Evolutionary conservation across 1,140 invertebrate species (phyloP), one percentile per base, ranked within the genome.

Genomic region (Drosophila varians): DNA sequence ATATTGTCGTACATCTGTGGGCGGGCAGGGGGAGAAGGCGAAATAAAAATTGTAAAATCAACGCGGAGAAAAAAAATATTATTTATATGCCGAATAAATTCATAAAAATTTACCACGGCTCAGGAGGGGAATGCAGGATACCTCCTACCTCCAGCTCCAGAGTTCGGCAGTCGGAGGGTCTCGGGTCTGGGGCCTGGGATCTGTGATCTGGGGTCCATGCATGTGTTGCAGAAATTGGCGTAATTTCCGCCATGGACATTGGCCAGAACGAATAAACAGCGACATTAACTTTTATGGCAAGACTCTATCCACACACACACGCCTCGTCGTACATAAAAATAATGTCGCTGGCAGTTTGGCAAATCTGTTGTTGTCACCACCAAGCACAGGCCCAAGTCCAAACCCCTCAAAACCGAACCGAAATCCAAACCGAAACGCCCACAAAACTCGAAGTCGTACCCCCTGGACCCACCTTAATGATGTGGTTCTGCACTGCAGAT

Each of bases 1-100:
- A 98, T 94, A 90, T 98, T 98, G 90, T 98, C 96, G 92, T 96
- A 98, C 96, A 98, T 98, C 95, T 94, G 84, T 28, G 92, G 28
- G 48, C 8, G 36, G 5, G 31, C 14, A 11, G 21, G 1, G 7
- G 8, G 1, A 19, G 9, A 18, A 6, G 71, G 65, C 40, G 16
- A 57, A 74, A 83, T 82, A 80, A 77, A 76, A 89, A 89, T 84
- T 84, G 82, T 60, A 74, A 84, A 89, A 88, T 88, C 70, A 88
- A 84, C 72, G 75, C 61, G 34, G 40, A 26, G 21, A 19, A 46
- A 26, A 62, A 62, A 64, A 77, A 69, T 74, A 62, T 87, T 88
- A 87, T 87, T 87, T 87, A 88, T 78, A 84, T 78, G 74, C 74
- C 76, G 76, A 86, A 87, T 88, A 88, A 89, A 89, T 88, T 83